These are phyloP conservation scores for Ecdyonurus torrentis DNA, from an alignment of 2,888 invertebrate genomes.

Conservation along the genomic window DNA sequence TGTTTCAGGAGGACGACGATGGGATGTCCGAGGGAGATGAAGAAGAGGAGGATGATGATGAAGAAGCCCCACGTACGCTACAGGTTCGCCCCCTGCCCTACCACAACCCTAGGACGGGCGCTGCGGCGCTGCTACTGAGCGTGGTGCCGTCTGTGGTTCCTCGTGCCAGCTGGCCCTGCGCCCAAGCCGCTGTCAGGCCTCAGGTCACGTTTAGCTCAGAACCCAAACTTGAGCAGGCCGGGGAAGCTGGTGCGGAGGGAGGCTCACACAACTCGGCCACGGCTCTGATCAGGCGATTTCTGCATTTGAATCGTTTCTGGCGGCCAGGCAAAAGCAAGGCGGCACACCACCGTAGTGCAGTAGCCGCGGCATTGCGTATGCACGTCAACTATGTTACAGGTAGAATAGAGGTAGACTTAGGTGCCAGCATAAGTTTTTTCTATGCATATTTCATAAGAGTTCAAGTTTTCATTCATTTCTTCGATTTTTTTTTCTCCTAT, in stretches of 20 bases:
- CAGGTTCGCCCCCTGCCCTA: neutral
- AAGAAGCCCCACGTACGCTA: neutral
- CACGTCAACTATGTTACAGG: conserved; percentile 9
- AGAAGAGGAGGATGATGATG: neutral
- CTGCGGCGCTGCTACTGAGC: conserved; percentile 44
- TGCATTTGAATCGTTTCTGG: conserved; percentile 14
- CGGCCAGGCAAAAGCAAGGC: conserved; percentile 13
- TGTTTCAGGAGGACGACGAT: neutral
- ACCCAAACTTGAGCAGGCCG: conserved; percentile 39
- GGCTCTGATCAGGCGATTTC: conserved; percentile 18
- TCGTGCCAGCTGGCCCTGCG: conserved; percentile 59
- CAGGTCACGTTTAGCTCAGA: conserved; percentile 49
- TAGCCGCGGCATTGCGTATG: conserved; percentile 7
- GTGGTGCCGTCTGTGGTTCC: conserved; percentile 60
- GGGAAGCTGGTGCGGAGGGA: conserved; percentile 29
- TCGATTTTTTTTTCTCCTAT: no score
- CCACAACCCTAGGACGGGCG: neutral
- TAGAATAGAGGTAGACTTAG: no score
- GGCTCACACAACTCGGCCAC: conserved; percentile 27
- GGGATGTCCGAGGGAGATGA: conserved; percentile 2
- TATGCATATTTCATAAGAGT: no score
- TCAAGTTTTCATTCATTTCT: no score
- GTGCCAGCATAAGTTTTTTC: no score
- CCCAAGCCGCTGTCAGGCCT: conserved; percentile 42
- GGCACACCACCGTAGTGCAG: conserved; percentile 8